Conservation (phyloP, 2,888 invertebrate genomes). For the Erebia epiphron region DNA sequence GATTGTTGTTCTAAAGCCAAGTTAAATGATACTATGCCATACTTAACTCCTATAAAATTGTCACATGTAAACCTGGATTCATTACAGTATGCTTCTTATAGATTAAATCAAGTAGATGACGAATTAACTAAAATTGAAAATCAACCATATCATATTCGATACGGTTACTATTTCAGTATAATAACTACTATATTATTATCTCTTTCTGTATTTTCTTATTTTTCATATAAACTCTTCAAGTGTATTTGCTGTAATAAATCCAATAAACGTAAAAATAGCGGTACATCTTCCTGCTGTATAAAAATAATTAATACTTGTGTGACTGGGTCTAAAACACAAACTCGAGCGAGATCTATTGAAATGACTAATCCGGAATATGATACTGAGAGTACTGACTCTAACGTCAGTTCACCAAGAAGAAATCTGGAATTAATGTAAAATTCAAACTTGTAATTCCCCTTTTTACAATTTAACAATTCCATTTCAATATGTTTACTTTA, state of each 20-base stretch:
- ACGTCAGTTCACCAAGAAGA: neutral
- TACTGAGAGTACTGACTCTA: neutral
- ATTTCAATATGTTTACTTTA: too few relatives aligned
- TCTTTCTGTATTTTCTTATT: conserved; percentile 1
- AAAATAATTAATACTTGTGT: neutral
- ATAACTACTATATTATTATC: conserved; percentile 3
- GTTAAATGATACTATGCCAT: neutral
- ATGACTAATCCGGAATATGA: neutral
- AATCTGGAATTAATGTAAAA: conserved; percentile 1
- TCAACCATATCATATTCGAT: too few relatives aligned
- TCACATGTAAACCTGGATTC: too few relatives aligned
- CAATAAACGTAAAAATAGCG: neutral
- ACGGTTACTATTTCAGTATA: too few relatives aligned
- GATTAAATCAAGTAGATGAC: too few relatives aligned
- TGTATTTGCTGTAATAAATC: neutral
- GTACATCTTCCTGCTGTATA: neutral
- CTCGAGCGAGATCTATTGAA: too few relatives aligned
- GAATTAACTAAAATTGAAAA: too few relatives aligned
- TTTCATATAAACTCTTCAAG: neutral
- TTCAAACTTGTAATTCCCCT: too few relatives aligned
- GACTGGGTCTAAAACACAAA: neutral
- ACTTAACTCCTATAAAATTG: too few relatives aligned
- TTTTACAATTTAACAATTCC: too few relatives aligned
- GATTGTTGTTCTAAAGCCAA: conserved; percentile 4
- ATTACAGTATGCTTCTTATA: too few relatives aligned